Evolutionary conservation across 1,140 invertebrate genomes (phyloP).

Genomic region (Ostrea edulis): DNA sequence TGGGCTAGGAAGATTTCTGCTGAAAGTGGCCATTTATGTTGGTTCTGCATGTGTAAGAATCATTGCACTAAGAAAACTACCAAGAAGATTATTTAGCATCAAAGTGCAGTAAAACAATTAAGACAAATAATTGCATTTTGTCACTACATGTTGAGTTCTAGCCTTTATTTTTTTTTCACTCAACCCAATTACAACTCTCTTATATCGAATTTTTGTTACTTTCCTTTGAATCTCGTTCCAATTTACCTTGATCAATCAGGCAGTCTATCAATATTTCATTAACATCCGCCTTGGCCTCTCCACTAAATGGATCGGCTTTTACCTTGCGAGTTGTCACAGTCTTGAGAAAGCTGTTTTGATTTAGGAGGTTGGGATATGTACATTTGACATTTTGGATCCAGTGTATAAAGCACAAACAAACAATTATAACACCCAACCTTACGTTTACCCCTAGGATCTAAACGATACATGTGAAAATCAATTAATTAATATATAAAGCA

Average conservation of each 20-base stretch:
- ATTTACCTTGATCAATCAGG: constrained; percentile 24
- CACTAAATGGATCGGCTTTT: background rate
- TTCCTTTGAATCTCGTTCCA: background rate
- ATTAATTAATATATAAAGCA: no score
- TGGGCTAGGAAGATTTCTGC: background rate
- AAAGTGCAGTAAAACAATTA: background rate
- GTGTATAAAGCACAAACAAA: background rate
- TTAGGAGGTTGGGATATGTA: background rate
- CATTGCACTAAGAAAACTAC: background rate
- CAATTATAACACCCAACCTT: no score
- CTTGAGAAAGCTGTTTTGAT: background rate
- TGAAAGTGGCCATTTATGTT: background rate
- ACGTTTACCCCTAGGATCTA: no score
- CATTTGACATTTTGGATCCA: background rate
- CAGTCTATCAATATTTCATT: constrained; percentile 7
- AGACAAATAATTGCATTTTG: background rate
- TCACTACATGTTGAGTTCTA: background rate
- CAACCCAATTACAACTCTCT: background rate
- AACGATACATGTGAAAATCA: no score
- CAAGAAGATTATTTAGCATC: background rate
- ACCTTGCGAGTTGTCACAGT: background rate
- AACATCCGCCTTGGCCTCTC: background rate
- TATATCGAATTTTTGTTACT: background rate
- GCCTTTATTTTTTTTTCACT: background rate
- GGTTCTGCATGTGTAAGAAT: background rate